Evolutionary conservation across 2,113 vertebrate genomes (phyloP).

Genomic region (Chunga burmeisteri): DNA sequence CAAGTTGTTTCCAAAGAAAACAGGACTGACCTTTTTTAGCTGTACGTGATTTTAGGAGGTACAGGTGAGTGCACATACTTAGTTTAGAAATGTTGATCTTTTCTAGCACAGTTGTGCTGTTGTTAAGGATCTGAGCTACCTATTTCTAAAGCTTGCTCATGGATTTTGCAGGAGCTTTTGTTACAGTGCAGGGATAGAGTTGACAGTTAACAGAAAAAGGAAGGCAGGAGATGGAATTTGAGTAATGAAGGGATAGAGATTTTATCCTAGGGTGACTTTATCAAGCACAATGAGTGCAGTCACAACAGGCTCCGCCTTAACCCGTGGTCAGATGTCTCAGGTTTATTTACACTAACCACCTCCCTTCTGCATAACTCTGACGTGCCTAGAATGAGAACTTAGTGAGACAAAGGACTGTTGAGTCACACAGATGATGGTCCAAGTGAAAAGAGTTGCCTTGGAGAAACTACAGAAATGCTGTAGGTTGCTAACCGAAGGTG

Average conservation of each 20-base stretch:
- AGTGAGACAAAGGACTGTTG: not conserved
- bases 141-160: not conserved
- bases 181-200: not conserved
- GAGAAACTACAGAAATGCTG: not conserved
- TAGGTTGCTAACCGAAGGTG: not conserved
- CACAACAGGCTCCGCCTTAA: not conserved
- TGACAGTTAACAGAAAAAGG: not conserved
- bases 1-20: not conserved
- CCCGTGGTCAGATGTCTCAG: not conserved
- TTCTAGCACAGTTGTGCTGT: not conserved
- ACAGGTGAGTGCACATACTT: not conserved
- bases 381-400: not conserved
- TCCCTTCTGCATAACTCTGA: not conserved
- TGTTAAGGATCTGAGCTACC: not conserved
- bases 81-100: not conserved
- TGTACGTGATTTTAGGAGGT: not conserved
- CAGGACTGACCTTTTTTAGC: not conserved
- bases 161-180: not conserved
- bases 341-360: not conserved
- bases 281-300: not conserved
- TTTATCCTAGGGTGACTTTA: not conserved
- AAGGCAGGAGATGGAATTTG: not conserved
- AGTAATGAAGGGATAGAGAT: not conserved
- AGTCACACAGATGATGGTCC: not conserved
- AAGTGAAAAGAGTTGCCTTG: not conserved